A percentile compares a stretch with the other conserved stretches of the same genome.
Conservation (phyloP, 2,797 vertebrate species). For the Hozukius guyotensis region DNA sequence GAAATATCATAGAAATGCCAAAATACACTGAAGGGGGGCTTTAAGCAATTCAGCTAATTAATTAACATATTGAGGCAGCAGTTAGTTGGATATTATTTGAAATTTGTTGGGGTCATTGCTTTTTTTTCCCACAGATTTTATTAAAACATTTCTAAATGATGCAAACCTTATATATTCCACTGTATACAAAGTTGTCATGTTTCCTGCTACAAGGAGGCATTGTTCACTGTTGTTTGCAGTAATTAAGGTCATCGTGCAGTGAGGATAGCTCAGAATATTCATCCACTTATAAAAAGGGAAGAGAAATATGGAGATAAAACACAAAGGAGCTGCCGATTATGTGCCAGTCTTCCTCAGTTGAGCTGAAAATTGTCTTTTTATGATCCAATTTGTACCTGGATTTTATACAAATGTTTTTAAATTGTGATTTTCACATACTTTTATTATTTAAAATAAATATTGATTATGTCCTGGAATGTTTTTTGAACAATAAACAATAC, state of each 20-base stretch:
- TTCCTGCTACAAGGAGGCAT: not conserved
- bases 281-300: no score
- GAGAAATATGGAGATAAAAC: not conserved
- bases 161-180: not conserved
- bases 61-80: not conserved
- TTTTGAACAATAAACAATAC: not conserved
- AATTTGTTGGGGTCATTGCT: accelerated
- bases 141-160: not conserved
- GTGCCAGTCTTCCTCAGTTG: not conserved
- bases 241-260: not conserved
- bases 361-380: not conserved
- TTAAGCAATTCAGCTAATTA: not conserved
- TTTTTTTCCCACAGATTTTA: not conserved
- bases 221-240: not conserved
- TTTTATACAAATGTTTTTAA: not conserved
- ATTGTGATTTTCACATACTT: not conserved
- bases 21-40: no score
- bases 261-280: no score
- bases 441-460: not conserved
- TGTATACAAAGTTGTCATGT: not conserved
- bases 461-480: not conserved
- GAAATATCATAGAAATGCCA: no score
- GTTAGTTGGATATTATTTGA: not conserved
- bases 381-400: not conserved
- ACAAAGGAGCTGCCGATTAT: not conserved